Conservation (phyloP, 2,797 vertebrate genomes). For the Acipenser transmontanus region DNA sequence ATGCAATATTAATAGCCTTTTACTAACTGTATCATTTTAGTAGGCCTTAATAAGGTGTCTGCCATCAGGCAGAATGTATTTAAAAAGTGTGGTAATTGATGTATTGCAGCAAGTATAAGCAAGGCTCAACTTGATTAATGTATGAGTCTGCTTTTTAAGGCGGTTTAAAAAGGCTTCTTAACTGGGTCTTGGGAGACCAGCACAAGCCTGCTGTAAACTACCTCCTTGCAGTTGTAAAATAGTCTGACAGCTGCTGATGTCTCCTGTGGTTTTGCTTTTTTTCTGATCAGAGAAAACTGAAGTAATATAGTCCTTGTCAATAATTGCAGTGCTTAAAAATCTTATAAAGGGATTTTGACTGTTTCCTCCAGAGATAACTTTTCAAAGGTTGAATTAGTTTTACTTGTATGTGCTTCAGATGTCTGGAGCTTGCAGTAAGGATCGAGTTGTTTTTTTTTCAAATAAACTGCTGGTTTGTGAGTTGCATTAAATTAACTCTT, state of each 20-base stretch:
- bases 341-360: conserved; percentile 65
- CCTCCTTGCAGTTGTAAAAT: conserved; percentile 65
- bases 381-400: conserved; percentile 74
- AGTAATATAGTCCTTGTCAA: conserved; percentile 67
- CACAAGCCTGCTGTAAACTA: conserved; percentile 61
- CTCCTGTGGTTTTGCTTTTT: conserved; percentile 53
- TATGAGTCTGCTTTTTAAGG: conserved; percentile 72
- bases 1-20: conserved; percentile 74
- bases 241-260: conserved; percentile 68
- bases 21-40: conserved; percentile 72
- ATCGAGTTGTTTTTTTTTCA: conserved; percentile 41
- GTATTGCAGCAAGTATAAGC: conserved; percentile 55
- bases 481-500: no score
- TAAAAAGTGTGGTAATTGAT: conserved; percentile 80
- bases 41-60: conserved; percentile 70
- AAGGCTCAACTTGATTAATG: conserved; percentile 77
- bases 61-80: conserved; percentile 76
- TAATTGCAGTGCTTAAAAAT: conserved; percentile 74
- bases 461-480: conserved; percentile 52
- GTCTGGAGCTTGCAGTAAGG: conserved; percentile 42
- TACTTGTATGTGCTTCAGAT: conserved; percentile 60
- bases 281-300: conserved; percentile 65
- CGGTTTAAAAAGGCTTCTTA: conserved; percentile 74
- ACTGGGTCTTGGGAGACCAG: conserved; percentile 70
- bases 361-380: conserved; percentile 56